These are phyloP conservation scores for Ornithoptera priamus DNA, from an alignment of 2,888 invertebrate genomes.

Conservation along the genomic window DNA sequence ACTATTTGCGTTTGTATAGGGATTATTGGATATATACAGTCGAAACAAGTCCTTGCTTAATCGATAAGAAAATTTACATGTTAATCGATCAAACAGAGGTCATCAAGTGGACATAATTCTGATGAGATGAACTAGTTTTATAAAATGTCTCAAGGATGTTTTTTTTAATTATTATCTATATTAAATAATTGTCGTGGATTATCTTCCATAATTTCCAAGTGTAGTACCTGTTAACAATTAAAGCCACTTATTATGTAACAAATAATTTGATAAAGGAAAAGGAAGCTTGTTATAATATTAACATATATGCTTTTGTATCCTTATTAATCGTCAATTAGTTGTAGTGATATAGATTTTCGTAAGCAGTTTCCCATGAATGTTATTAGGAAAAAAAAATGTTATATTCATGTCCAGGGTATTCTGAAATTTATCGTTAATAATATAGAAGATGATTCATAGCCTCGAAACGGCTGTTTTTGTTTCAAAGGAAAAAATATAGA, in stretches of 20 bases:
- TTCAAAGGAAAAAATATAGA: no score
- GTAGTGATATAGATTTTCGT: no score
- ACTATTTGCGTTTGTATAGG: not conserved
- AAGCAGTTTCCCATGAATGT: no score
- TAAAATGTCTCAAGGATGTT: conserved; percentile 59
- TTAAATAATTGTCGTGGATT: not conserved
- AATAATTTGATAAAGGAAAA: not conserved
- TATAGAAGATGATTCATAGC: no score
- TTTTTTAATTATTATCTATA: conserved; percentile 10
- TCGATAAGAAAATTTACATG: conserved; percentile 66
- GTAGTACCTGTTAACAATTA: conserved; percentile 27
- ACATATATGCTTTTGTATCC: no score
- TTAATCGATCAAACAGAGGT: conserved; percentile 66
- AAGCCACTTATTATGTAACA: not conserved
- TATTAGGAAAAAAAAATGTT: no score
- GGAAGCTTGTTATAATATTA: no score
- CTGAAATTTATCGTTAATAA: no score
- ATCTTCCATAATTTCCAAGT: not conserved
- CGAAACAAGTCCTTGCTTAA: conserved; percentile 45
- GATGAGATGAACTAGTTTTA: conserved; percentile 43
- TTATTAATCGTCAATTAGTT: no score
- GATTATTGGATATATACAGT: conserved; percentile 34
- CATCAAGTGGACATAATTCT: conserved; percentile 51
- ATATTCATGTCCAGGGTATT: no score
- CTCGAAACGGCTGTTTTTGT: no score